These are phyloP conservation scores for Monopis laevigella DNA, from an alignment of 2,888 invertebrate genomes.

Conservation along the genomic window DNA sequence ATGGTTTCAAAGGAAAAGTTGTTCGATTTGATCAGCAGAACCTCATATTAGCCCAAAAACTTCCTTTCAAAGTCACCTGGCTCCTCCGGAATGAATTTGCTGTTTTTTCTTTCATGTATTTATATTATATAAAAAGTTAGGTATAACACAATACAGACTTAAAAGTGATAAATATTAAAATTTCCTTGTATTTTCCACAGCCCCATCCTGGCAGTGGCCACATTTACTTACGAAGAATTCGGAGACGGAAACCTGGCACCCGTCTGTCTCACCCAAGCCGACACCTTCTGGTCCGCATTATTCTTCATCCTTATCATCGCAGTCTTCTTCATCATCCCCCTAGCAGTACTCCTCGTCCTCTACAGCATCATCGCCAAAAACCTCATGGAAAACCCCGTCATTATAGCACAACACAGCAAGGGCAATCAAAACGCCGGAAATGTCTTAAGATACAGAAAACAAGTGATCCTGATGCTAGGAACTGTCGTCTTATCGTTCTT, in stretches of 20 bases:
- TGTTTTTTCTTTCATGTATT: no score
- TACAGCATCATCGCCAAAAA: conserved; percentile 89
- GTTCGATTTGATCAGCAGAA: no score
- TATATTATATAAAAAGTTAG: no score
- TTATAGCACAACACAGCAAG: conserved; percentile 70
- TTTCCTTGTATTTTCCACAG: conserved; percentile 72
- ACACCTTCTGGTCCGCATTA: conserved; percentile 78
- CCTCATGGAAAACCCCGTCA: conserved; percentile 81
- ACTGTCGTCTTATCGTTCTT: conserved; percentile 93
- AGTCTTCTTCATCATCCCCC: conserved; percentile 86
- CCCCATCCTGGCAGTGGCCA: conserved; percentile 85
- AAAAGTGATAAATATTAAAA: no score
- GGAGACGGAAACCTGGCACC: conserved; percentile 76
- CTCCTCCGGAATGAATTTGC: no score
- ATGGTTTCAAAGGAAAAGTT: no score
- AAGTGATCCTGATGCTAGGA: conserved; percentile 88
- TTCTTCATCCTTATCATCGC: conserved; percentile 85
- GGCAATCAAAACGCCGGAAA: conserved; percentile 57
- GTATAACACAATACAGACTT: no score
- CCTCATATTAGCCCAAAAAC: no score
- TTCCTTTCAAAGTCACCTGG: no score
- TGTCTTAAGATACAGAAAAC: conserved; percentile 78
- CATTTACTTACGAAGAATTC: conserved; percentile 76
- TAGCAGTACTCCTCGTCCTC: conserved; percentile 80
- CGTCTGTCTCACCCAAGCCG: conserved; percentile 83